Evolutionary conservation across 2,113 vertebrate genomes (phyloP).

Genomic region (Larimichthys polyactis): DNA sequence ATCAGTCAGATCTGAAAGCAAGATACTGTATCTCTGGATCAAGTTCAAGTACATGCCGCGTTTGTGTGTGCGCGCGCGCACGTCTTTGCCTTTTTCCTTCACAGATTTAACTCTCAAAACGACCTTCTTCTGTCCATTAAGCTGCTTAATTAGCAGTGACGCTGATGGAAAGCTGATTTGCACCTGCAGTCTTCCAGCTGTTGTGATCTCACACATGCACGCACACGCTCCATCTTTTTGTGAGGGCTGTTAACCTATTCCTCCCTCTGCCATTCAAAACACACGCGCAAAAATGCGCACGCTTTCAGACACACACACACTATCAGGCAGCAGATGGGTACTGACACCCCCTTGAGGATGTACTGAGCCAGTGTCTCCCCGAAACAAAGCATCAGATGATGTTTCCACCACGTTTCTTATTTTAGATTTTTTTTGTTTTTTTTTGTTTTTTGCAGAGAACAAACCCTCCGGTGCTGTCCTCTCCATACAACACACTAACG

Average conservation of each 20-base stretch:
- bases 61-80: background rate
- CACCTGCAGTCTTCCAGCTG: conserved; percentile 67
- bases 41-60: conserved; percentile 9
- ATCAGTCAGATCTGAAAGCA: conserved; percentile 19
- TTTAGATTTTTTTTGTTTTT: conserved; percentile 7
- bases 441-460: background rate
- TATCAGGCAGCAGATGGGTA: conserved; percentile 4
- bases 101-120: conserved; percentile 43
- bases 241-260: conserved; percentile 7
- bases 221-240: background rate
- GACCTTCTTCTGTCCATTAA: conserved; percentile 66
- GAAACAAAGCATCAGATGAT: conserved; percentile 40
- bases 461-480: conserved; percentile 18
- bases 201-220: conserved; percentile 32
- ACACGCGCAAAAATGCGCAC: background rate
- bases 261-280: background rate
- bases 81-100: background rate
- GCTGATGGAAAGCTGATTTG: conserved; percentile 55
- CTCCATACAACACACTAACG: background rate
- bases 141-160: conserved; percentile 67
- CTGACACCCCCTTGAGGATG: conserved; percentile 54
- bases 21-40: conserved; percentile 30
- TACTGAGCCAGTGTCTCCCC: conserved; percentile 31
- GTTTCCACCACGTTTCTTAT: conserved; percentile 35
- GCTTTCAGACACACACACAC: background rate